phyloP scores from a whole-genome alignment of 2,888 invertebrate genomes.

The Rhamnusium bicolor region DNA sequence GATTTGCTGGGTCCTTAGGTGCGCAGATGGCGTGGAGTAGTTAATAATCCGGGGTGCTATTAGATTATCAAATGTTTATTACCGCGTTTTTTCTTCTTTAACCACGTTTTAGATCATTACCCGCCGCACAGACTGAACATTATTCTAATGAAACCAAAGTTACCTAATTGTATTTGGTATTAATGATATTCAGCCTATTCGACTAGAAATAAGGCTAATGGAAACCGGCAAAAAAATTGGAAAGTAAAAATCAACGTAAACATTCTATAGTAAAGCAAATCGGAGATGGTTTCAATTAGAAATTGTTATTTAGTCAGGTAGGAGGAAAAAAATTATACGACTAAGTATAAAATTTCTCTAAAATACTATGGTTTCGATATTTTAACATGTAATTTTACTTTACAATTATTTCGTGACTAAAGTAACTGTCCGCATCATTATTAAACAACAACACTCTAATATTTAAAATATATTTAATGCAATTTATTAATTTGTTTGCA shows the following conservation, averaged over 20 bases:
- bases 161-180: not conserved
- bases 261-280: not conserved
- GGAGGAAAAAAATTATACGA: too few species aligned
- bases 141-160: not conserved
- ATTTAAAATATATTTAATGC: too few species aligned
- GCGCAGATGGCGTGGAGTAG: not conserved
- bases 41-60: not conserved
- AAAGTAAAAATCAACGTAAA: not conserved
- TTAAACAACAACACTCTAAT: too few species aligned
- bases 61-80: not conserved
- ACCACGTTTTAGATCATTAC: constrained; percentile 5
- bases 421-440: too few species aligned
- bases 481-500: too few species aligned
- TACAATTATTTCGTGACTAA: too few species aligned
- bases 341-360: too few species aligned
- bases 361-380: too few species aligned
- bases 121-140: constrained; percentile 4
- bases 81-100: not conserved
- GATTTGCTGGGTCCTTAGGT: not conserved
- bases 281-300: not conserved
- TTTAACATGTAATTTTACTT: too few species aligned
- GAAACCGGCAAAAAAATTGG: not conserved
- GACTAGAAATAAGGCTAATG: constrained; percentile 14
- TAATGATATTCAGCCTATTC: not conserved
- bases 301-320: too few species aligned